These are phyloP conservation scores for Lophotis ruficrista DNA, from an alignment of 2,113 vertebrate species.

Conservation along the genomic window DNA sequence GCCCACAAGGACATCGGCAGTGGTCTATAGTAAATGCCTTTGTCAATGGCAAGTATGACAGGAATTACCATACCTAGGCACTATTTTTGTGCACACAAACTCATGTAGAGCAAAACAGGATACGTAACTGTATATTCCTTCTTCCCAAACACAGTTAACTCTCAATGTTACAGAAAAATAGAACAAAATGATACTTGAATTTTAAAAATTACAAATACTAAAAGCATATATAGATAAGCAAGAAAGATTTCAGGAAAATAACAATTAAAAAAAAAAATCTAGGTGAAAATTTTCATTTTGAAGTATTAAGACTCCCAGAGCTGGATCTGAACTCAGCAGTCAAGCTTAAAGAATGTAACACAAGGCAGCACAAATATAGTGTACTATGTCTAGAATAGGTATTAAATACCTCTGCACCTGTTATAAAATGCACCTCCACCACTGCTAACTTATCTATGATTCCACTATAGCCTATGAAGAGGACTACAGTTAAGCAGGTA, in stretches of 20 bases:
- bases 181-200: neutral
- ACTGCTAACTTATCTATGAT: neutral
- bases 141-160: neutral
- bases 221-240: neutral
- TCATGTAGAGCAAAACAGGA: neutral
- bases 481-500: neutral
- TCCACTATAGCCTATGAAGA: neutral
- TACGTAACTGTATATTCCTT: neutral
- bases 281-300: neutral
- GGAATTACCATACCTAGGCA: neutral
- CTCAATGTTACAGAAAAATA: neutral
- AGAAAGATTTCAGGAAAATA: neutral
- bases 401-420: neutral
- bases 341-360: neutral
- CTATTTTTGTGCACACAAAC: neutral
- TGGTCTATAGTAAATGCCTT: neutral
- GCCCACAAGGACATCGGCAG: neutral
- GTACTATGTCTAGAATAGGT: neutral
- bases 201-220: neutral
- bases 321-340: neutral
- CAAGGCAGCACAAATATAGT: neutral
- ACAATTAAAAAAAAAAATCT: neutral
- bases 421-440: neutral
- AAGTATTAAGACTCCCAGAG: neutral
- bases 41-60: neutral